These are phyloP conservation scores for Naja naja DNA, from an alignment of 2,113 vertebrate genomes.

Conservation along the genomic window DNA sequence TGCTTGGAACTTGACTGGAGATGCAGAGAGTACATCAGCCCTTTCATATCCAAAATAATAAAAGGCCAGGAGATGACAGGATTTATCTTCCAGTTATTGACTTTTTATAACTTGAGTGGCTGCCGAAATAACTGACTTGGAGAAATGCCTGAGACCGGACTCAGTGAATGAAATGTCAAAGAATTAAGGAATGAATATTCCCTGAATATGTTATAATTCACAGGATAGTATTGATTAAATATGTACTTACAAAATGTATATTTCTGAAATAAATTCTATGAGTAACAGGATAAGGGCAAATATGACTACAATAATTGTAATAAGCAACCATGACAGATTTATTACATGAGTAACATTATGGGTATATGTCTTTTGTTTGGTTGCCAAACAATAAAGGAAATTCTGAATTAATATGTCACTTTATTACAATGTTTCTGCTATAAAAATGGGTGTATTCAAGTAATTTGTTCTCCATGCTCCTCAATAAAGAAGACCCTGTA, in stretches of 20 bases:
- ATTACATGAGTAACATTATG: background rate
- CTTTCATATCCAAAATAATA: background rate
- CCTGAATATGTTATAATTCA: background rate
- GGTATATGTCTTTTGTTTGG: background rate
- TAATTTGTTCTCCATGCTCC: background rate
- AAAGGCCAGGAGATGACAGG: background rate
- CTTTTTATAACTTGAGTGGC: background rate
- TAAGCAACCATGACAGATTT: background rate
- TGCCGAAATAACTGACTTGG: background rate
- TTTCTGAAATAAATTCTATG: background rate
- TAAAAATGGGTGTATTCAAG: background rate
- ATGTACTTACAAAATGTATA: background rate
- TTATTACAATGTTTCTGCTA: background rate
- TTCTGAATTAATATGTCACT: background rate
- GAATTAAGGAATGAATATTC: background rate
- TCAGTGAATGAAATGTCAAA: background rate
- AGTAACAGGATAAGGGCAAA: background rate
- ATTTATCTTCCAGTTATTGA: background rate
- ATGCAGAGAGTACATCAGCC: background rate
- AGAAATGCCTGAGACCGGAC: background rate
- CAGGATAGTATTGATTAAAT: background rate
- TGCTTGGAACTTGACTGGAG: background rate
- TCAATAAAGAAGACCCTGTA: background rate
- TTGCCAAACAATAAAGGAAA: background rate
- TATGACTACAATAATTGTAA: background rate